Conservation (phyloP, 1,140 invertebrate species). For the Bombus haemorrhoidalis region DNA sequence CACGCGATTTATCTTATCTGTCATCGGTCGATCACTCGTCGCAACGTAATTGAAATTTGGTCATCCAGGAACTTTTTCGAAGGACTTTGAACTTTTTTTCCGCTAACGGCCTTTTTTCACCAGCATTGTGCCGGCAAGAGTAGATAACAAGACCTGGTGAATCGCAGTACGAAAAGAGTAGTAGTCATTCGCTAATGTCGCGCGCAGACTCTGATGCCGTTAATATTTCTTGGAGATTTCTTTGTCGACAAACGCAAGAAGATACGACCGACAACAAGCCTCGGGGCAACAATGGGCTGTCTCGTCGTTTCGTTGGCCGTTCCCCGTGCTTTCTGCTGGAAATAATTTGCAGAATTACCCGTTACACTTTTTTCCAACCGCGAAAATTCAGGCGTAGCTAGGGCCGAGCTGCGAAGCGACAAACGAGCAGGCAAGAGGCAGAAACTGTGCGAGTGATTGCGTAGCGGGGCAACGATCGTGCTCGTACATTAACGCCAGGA, state of each 20-base stretch:
- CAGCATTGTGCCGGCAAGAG: no score
- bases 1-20: neutral
- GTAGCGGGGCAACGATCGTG: constrained; percentile 58
- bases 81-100: neutral
- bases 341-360: constrained; percentile 49
- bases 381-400: neutral
- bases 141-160: neutral
- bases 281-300: neutral
- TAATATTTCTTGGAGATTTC: constrained; percentile 36
- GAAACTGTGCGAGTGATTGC: constrained; percentile 22
- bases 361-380: constrained; percentile 23
- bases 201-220: constrained; percentile 3
- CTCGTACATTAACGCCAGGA: constrained; percentile 68
- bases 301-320: neutral
- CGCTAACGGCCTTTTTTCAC: neutral
- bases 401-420: neutral
- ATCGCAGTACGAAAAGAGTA: neutral
- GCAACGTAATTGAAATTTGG: constrained; percentile 6
- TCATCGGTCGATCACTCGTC: neutral
- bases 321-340: neutral
- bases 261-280: constrained; percentile 16
- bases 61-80: neutral
- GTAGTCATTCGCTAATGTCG: constrained; percentile 38
- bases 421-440: neutral
- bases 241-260: constrained; percentile 28